Conservation (phyloP, 2,797 vertebrate genomes). For the Coregonus suidteri region DNA sequence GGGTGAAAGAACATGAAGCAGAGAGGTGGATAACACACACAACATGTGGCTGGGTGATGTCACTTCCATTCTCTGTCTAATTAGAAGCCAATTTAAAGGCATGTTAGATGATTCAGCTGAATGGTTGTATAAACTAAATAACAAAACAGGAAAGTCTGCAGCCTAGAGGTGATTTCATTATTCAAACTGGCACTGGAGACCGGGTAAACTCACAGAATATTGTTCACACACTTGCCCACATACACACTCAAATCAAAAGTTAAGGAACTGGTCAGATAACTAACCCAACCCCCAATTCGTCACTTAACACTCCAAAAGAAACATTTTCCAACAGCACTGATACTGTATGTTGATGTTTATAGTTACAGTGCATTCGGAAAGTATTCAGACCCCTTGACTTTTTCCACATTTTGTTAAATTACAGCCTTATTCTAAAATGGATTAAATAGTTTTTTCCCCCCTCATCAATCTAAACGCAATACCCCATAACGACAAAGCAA, state of each 20-base stretch:
- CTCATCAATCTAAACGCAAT: too few species aligned
- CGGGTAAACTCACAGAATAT: too few species aligned
- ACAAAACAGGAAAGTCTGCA: neutral
- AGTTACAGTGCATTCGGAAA: too few species aligned
- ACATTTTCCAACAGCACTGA: neutral
- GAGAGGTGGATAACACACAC: neutral
- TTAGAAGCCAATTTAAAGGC: neutral
- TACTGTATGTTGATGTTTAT: too few species aligned
- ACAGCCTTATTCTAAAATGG: too few species aligned
- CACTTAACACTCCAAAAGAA: neutral
- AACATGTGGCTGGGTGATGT: neutral
- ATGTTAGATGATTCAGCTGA: neutral
- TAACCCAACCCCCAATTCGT: neutral
- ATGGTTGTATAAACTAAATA: slow-evolving; percentile 2
- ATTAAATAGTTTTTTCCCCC: too few species aligned
- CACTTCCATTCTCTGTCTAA: neutral
- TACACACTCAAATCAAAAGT: slow-evolving; percentile 1
- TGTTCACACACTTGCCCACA: neutral
- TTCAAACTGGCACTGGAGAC: neutral
- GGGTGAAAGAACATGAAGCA: neutral
- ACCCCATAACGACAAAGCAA: too few species aligned
- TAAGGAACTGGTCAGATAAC: neutral
- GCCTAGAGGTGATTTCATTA: neutral
- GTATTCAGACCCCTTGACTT: too few species aligned
- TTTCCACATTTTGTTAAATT: too few species aligned